A percentile compares a stretch with the other conserved stretches of the same genome.
phyloP scores from a whole-genome alignment of 2,797 vertebrate species.

The Malacoctenus gilli region DNA sequence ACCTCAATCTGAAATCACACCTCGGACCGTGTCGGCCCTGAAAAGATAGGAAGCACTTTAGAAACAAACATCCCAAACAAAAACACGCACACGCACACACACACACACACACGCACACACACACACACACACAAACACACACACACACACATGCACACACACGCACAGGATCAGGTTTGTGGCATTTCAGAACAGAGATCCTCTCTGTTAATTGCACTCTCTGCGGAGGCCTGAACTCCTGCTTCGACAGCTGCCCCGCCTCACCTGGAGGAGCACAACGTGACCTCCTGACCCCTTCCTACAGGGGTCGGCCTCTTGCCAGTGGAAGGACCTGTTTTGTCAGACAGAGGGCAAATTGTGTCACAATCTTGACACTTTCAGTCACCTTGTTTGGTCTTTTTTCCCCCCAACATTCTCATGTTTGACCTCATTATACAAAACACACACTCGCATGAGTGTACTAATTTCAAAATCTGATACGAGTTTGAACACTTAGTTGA shows the following conservation, averaged over 20 bases:
- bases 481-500: neutral
- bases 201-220: slow-evolving; percentile 29
- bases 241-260: slow-evolving; percentile 21
- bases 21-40: slow-evolving; percentile 54
- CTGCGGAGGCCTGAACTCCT: slow-evolving; percentile 3
- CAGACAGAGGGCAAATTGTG: slow-evolving; percentile 39
- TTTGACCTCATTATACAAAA: slow-evolving; percentile 12
- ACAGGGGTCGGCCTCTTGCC: slow-evolving; percentile 16
- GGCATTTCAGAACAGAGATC: slow-evolving; percentile 47
- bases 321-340: slow-evolving; percentile 33
- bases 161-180: slow-evolving; percentile 39
- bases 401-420: neutral
- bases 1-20: slow-evolving; percentile 55
- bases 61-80: slow-evolving; percentile 49
- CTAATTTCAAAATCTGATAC: slow-evolving; percentile 16
- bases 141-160: slow-evolving; percentile 18
- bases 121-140: slow-evolving; percentile 13
- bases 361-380: slow-evolving; percentile 18
- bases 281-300: slow-evolving; percentile 44
- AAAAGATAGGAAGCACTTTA: slow-evolving; percentile 80
- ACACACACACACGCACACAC: neutral
- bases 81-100: slow-evolving; percentile 31
- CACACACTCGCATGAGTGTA: neutral
- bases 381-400: slow-evolving; percentile 16
- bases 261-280: slow-evolving; percentile 44